Base-by-base conservation (phyloP, 2,113 vertebrate species). In the Ochotona curzoniae region DNA sequence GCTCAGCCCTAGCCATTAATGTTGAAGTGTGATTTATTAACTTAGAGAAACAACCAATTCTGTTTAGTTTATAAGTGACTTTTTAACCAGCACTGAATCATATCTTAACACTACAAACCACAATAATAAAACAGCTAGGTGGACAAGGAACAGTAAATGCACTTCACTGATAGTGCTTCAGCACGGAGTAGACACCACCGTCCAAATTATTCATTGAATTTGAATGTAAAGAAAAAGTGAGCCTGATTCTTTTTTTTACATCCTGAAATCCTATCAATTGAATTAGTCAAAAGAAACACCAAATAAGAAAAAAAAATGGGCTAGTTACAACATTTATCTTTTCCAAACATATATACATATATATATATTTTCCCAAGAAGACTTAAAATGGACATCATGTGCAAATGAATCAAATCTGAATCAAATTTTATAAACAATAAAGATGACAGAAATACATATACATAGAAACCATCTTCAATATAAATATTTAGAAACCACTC, bases 131-230 rank as follows among this genome's bases (percentile, higher is more conserved):
- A 67, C 18, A 73, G 15, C 35, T 26, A 82, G 30, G 57, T 30
- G 32, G 64, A 91, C 13, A 61, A 5, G 76, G 83, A 85, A 64
- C 38, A 64, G 38, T 12, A 70, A 30, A 67, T 0, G 51, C 35
- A 70, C 66, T 86, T 74, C 75, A 49, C 26, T 12, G 57, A 82
- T 1, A 2, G 32, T 14, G 61, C 30, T 66, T 78, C 84, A 26
- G 30, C 61, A 54, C 44, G 32, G 60, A 84, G 17, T 54, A 11
- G 54, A 66, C n/a, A 71, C 2, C 21, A 7, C 35, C 64, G 91
- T 89, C 51, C 49, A 86, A 85, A 91, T 57, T 74, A 89, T 35
- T 91, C 32, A 80, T 57, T 89, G 44, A 64, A 30, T 79, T 17
- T 82, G 23, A 93, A 61, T 17, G 23, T n/a, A 74, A 76, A 90